A percentile compares a stretch with the other conserved stretches of the same genome.
phyloP scores from a whole-genome alignment of 2,797 vertebrate species.

The Chrysocyon brachyurus region DNA sequence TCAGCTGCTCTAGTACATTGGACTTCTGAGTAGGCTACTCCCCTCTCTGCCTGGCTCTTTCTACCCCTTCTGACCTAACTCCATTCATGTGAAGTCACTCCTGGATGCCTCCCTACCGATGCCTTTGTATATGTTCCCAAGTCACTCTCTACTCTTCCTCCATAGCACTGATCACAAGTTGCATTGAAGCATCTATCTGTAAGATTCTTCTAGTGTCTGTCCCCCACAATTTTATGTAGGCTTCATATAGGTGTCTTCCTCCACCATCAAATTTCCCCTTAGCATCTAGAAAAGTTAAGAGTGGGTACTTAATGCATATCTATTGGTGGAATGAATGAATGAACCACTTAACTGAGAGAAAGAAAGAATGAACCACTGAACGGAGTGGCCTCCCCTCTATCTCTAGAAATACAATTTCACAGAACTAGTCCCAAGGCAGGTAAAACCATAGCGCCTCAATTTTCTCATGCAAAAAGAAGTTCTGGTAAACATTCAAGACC shows the following conservation, averaged over 20 bases:
- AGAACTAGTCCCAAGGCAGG: neutral
- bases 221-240: neutral
- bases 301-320: neutral
- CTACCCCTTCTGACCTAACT: neutral
- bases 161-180: neutral
- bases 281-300: neutral
- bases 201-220: neutral
- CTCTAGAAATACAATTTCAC: neutral
- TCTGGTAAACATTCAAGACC: neutral
- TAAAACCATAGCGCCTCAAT: neutral
- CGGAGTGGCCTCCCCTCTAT: neutral
- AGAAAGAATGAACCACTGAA: neutral
- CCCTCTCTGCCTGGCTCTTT: neutral
- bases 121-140: neutral
- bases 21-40: neutral
- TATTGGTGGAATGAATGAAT: neutral
- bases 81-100: neutral
- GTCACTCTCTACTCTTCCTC: neutral
- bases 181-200: neutral
- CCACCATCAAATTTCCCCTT: neutral
- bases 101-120: neutral
- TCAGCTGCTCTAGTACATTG: neutral
- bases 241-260: neutral
- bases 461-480: constrained; percentile 47
- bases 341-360: neutral